These are phyloP conservation scores for Stenodema calcarata DNA, from an alignment of 2,888 invertebrate species.

Conservation along the genomic window DNA sequence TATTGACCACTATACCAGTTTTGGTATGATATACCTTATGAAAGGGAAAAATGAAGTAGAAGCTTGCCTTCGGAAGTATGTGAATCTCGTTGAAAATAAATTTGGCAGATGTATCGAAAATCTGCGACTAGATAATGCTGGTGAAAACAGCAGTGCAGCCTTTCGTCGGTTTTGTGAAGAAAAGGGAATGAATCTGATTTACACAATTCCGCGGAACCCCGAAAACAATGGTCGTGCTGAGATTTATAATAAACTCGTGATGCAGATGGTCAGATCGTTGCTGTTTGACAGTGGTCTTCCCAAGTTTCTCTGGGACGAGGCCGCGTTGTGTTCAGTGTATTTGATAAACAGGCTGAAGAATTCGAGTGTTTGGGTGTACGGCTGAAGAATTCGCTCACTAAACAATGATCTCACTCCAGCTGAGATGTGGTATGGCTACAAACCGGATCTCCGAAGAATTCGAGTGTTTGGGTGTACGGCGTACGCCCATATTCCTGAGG, in stretches of 20 bases:
- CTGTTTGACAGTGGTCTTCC: not conserved
- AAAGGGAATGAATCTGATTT: not conserved
- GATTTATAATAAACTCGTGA: not conserved
- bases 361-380: too few relatives aligned
- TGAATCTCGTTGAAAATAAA: not conserved
- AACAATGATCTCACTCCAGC: slow-evolving; percentile 56
- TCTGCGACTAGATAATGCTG: not conserved
- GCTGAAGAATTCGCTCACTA: slow-evolving; percentile 50
- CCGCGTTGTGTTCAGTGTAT: slow-evolving; percentile 55
- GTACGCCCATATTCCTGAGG: slow-evolving; percentile 1
- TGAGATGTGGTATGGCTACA: slow-evolving; percentile 58
- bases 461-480: slow-evolving; percentile 58
- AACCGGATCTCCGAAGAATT: slow-evolving; percentile 58
- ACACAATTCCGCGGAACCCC: not conserved
- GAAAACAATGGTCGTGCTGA: not conserved
- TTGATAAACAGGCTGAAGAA: slow-evolving; percentile 58
- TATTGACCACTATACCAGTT: not conserved
- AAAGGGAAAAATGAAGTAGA: not conserved
- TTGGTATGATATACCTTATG: not conserved
- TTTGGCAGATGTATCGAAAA: not conserved
- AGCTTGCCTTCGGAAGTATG: not conserved
- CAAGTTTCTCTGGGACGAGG: not conserved
- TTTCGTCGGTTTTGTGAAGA: not conserved
- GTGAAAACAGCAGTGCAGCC: not conserved
- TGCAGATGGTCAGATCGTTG: not conserved